A percentile compares a stretch with the other conserved stretches of the same genome.
phyloP scores from a whole-genome alignment of 2,113 vertebrate genomes.

The Oryzias celebensis region DNA sequence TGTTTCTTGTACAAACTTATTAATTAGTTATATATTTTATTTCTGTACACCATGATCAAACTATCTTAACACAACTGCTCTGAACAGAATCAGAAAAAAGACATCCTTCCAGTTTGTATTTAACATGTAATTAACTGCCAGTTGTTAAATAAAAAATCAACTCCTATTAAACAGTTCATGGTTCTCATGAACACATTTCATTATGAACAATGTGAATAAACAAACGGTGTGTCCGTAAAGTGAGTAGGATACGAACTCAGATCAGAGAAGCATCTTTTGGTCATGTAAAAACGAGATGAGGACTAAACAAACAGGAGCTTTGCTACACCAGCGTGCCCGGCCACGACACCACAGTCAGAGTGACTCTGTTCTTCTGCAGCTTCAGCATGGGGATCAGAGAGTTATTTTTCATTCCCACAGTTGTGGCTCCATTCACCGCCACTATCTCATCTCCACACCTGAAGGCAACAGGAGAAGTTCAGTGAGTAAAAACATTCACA shows the following conservation, averaged over 20 bases:
- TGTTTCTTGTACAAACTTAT: too few species aligned
- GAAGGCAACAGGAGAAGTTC: constrained; percentile 16
- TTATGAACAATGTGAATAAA: neutral
- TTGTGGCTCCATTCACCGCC: constrained; percentile 88
- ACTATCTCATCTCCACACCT: constrained; percentile 94
- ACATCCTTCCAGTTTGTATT: constrained; percentile 39
- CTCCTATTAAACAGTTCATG: neutral
- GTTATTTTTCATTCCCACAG: constrained; percentile 89
- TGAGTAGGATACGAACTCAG: too few species aligned
- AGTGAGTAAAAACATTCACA: neutral
- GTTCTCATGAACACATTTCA: neutral
- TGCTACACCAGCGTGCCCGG: constrained; percentile 85
- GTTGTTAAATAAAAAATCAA: neutral
- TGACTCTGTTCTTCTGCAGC: constrained; percentile 89
- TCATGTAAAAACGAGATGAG: neutral
- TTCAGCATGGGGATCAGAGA: constrained; percentile 92
- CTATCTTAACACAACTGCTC: constrained; percentile 4
- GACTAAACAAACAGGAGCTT: neutral
- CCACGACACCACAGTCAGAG: constrained; percentile 91
- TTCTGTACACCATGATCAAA: constrained; percentile 25
- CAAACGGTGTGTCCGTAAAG: too few species aligned
- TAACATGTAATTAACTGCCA: constrained; percentile 46
- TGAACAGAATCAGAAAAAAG: constrained; percentile 12
- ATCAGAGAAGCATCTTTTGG: neutral
- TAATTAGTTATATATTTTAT: constrained; percentile 24